Evolutionary conservation across 2,888 invertebrate species (phyloP), one percentile per base, ranked within the genome.

Genomic region (Tiliacea aurago): DNA sequence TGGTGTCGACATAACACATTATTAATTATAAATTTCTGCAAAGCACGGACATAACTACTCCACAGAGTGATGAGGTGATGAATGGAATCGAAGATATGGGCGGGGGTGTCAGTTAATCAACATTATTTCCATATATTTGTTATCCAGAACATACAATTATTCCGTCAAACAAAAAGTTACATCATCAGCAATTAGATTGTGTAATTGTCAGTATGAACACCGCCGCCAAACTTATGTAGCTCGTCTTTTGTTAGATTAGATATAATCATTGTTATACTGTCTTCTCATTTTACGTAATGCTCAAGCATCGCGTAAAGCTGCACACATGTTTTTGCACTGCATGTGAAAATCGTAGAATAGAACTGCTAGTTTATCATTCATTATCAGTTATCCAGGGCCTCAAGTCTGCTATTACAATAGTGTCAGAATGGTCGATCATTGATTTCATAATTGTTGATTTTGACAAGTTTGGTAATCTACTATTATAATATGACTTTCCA

Each of bases 161-260:
- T 86, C 86, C 88, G 88, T 91, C 91, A 90, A 90, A 88, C 84
- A 88, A 88, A 88, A 89, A 85, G 89, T 94, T 93, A 90, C 91
- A 91, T 92, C 92, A 94, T 87, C 87, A 73, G 77, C 81, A 89
- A 94, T 93, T 91, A 90, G 88, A 92, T 94, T 93, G 92, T 91
- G 86, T 88, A 91, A 91, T 91, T 91, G 85, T 87, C 90, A 89
- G 89, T 88, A 89, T 89, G 86, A 90, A 88, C 88, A 89, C 90
- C 88, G 88, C 86, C 89, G 86, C 87, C 89, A 87, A 93, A 93
- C 89, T 90, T 90, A 93, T 92, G 92, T 93, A 90, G 91, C 89
- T 89, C 92, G 89, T 91, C 92, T 93, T 94, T 94, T 93, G 92
- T 93, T 89, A 86, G 86, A 90, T 90, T 90, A 89, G 88, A 90